Percentiles rank a stretch among this genome's conserved stretches.
These are phyloP conservation scores for Dastarcus helophoroides DNA, from an alignment of 2,888 invertebrate genomes.

Conservation along the genomic window DNA sequence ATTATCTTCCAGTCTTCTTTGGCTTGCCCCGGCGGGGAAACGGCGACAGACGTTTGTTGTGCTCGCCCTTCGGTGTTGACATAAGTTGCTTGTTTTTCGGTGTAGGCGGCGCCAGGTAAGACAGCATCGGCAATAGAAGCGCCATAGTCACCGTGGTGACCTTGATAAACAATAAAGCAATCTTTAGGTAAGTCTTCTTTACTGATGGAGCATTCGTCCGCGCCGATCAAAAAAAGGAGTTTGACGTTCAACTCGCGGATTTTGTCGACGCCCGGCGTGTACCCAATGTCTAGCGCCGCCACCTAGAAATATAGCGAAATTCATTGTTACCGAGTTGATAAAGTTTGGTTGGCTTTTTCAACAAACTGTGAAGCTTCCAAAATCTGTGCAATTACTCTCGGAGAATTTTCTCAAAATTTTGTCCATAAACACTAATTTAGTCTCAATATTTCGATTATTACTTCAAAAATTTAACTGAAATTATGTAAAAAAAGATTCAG, in stretches of 20 bases:
- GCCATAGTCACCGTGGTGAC: conserved; percentile 93
- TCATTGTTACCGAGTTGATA: too few relatives aligned
- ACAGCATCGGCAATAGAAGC: conserved; percentile 88
- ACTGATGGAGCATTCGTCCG: conserved; percentile 76
- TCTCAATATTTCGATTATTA: too few relatives aligned
- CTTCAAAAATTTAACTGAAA: too few relatives aligned
- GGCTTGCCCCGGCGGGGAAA: conserved; percentile 85
- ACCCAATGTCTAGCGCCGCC: conserved; percentile 93
- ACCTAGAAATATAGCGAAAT: conserved; percentile 38
- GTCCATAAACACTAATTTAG: too few relatives aligned
- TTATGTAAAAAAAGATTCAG: too few relatives aligned
- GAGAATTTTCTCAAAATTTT: conserved; percentile 5
- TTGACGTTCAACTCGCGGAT: conserved; percentile 53
- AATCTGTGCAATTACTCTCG: too few relatives aligned
- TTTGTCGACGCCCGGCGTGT: conserved; percentile 58
- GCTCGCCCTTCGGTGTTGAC: conserved; percentile 97
- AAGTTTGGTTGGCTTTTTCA: too few relatives aligned
- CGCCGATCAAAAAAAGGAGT: conserved; percentile 83
- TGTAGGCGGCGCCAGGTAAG: conserved; percentile 94
- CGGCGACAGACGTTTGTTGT: conserved; percentile 79
- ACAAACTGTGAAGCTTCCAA: conserved; percentile 1
- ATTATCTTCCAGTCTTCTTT: conserved; percentile 98
- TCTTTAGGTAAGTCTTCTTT: conserved; percentile 68
- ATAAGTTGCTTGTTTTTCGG: conserved; percentile 95
- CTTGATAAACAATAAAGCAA: conserved; percentile 83